phyloP scores from a whole-genome alignment of 2,888 invertebrate genomes.

The Acanthosepion esculentum region DNA sequence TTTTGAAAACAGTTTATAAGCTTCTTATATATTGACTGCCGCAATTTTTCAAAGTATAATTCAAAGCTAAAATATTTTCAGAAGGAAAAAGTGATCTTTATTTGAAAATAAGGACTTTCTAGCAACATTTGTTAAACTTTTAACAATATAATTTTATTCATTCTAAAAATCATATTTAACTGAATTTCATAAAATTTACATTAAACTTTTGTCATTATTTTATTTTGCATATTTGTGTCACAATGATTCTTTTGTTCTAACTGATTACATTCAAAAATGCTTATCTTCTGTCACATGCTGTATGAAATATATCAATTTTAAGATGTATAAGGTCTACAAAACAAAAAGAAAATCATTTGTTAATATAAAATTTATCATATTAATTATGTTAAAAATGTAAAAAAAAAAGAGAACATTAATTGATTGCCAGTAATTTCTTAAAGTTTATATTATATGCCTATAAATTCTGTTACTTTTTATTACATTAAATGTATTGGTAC shows the following conservation, averaged over 20 bases:
- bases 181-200: background rate
- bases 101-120: background rate
- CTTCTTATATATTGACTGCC: background rate
- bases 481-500: background rate
- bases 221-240: background rate
- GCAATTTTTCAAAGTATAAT: background rate
- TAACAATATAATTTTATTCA: background rate
- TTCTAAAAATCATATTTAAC: background rate
- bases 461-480: background rate
- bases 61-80: background rate
- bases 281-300: background rate
- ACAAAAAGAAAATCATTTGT: background rate
- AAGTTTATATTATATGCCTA: background rate
- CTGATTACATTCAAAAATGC: background rate
- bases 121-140: background rate
- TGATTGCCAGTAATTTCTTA: background rate
- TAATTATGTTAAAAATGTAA: too few species aligned
- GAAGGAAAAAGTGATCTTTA: background rate
- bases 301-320: background rate
- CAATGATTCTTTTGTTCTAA: background rate
- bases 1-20: background rate
- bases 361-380: too few species aligned
- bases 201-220: background rate
- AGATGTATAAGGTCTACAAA: background rate
- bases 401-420: background rate